Conservation (phyloP, 2,888 invertebrate species). For the Ditula angustiorana region DNA sequence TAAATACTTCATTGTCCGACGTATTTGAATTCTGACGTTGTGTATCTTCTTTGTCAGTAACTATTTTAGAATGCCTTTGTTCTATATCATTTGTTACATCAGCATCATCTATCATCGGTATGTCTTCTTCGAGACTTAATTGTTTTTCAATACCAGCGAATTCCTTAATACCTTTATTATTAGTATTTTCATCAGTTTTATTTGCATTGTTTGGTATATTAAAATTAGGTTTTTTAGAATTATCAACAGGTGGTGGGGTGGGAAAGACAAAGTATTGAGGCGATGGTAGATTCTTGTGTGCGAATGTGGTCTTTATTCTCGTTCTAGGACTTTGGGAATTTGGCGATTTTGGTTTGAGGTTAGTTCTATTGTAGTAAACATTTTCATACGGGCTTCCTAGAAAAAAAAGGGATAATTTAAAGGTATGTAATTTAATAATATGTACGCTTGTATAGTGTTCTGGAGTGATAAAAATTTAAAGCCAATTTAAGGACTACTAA, state of each 20-base stretch:
- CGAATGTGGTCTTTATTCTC: slow-evolving; percentile 86
- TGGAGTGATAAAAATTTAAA: no score
- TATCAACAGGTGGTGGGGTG: slow-evolving; percentile 70
- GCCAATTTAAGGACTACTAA: no score
- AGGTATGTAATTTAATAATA: no score
- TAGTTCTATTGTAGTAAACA: slow-evolving; percentile 73
- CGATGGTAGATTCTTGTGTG: slow-evolving; percentile 78
- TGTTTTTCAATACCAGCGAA: slow-evolving; percentile 79
- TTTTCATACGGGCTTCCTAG: slow-evolving; percentile 87
- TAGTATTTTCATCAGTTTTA: slow-evolving; percentile 24
- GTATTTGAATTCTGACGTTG: slow-evolving; percentile 23
- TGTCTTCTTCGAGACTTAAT: slow-evolving; percentile 80
- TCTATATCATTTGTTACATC: slow-evolving; percentile 78
- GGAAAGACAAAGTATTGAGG: slow-evolving; percentile 82
- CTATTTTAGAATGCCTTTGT: slow-evolving; percentile 69
- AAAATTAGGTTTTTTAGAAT: slow-evolving; percentile 61
- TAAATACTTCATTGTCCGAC: slow-evolving; percentile 39
- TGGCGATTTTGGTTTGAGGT: slow-evolving; percentile 76
- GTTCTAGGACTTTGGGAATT: slow-evolving; percentile 85
- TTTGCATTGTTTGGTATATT: slow-evolving; percentile 42
- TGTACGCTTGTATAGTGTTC: no score
- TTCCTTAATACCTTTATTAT: slow-evolving; percentile 43
- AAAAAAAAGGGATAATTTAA: slow-evolving; percentile 44
- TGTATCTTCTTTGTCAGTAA: slow-evolving; percentile 53
- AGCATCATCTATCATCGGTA: slow-evolving; percentile 82